Percentiles rank a stretch among this genome's conserved stretches.
These are phyloP conservation scores for Pseudochirops cupreus DNA, from an alignment of 2,797 vertebrate genomes.

Conservation along the genomic window DNA sequence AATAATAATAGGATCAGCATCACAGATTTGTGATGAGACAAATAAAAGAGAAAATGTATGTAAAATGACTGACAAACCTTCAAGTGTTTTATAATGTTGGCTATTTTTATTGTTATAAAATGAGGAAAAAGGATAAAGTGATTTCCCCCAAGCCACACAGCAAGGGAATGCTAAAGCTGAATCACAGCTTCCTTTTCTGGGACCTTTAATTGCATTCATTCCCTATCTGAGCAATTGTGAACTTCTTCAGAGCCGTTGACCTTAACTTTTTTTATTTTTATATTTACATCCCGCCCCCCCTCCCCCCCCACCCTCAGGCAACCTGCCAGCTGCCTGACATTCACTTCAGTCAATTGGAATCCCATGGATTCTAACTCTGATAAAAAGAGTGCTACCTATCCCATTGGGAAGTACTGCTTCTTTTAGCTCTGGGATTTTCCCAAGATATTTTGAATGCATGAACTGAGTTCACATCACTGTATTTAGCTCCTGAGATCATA, in stretches of 20 bases:
- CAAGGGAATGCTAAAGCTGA: neutral
- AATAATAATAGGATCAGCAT: neutral
- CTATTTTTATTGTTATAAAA: neutral
- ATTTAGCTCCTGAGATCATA: slow-evolving; percentile 1
- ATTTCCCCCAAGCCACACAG: neutral
- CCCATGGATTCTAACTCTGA: neutral
- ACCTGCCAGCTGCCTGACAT: neutral
- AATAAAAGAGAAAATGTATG: neutral
- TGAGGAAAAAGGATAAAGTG: neutral
- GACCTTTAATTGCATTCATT: neutral
- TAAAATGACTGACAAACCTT: neutral
- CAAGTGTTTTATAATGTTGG: neutral
- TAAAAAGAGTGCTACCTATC: neutral
- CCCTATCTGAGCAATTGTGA: neutral
- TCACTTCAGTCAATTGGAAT: neutral
- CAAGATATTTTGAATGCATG: neutral
- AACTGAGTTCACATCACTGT: neutral
- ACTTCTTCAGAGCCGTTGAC: neutral
- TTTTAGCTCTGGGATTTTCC: slow-evolving; percentile 7
- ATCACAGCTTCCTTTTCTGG: neutral
- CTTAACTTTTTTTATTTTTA: neutral
- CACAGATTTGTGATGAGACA: neutral
- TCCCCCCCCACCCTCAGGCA: neutral
- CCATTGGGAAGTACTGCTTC: neutral
- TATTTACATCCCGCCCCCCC: neutral